phyloP scores from a whole-genome alignment of 2,797 vertebrate species.

The Pteronotus mesoamericanus region DNA sequence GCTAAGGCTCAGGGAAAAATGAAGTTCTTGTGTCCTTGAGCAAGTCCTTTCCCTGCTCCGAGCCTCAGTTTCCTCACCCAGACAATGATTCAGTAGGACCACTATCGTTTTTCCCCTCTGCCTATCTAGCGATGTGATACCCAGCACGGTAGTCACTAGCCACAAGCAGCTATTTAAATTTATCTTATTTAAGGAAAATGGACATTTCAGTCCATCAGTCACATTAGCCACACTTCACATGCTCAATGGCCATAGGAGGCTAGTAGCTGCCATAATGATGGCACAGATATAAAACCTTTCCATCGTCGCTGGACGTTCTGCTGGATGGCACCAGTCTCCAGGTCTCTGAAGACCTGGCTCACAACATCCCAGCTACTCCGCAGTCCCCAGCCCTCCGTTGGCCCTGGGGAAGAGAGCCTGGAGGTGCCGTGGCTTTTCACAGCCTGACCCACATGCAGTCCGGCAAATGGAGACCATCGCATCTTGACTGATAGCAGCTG shows the following conservation, averaged over 20 bases:
- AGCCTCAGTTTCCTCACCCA: background rate
- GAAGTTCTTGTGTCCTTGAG: background rate
- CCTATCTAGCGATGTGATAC: background rate
- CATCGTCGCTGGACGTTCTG: background rate
- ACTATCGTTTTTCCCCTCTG: background rate
- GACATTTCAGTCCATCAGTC: background rate
- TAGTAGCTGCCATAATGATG: background rate
- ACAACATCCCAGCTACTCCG: background rate
- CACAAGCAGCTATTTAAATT: background rate
- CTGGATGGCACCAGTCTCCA: fast-evolving
- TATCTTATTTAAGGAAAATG: background rate
- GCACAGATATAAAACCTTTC: background rate
- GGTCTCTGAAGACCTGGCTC: background rate
- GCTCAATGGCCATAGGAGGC: fast-evolving
- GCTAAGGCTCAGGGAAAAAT: background rate
- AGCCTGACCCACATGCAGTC: background rate
- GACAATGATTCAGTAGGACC: background rate
- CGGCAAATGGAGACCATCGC: background rate
- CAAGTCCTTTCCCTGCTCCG: background rate
- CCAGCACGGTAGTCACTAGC: background rate
- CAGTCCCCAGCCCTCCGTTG: background rate
- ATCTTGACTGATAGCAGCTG: background rate
- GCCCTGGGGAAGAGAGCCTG: background rate
- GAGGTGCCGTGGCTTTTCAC: background rate
- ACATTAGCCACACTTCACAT: background rate